Percentiles rank a stretch among this genome's conserved stretches.
These are phyloP conservation scores for Listronotus bonariensis DNA, from an alignment of 1,140 invertebrate genomes.

Conservation along the genomic window DNA sequence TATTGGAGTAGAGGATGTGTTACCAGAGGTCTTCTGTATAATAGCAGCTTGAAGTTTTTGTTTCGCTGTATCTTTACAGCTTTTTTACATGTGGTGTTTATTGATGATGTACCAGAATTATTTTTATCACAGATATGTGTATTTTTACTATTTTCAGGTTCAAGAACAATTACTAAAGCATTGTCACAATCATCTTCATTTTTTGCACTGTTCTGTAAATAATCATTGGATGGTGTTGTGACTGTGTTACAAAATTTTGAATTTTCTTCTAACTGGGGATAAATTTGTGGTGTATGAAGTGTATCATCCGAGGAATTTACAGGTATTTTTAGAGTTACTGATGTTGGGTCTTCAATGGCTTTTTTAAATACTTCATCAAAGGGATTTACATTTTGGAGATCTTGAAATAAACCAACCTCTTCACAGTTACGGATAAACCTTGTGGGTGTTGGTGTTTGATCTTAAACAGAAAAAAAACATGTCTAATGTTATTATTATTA, in stretches of 20 bases:
- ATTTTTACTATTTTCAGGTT: conserved; percentile 10
- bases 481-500: too few relatives aligned
- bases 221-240: conserved; percentile 16
- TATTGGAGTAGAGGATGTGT: too few relatives aligned
- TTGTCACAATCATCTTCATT: not conserved
- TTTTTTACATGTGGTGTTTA: too few relatives aligned
- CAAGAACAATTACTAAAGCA: not conserved
- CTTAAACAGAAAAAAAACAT: conserved; percentile 59
- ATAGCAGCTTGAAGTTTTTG: too few relatives aligned
- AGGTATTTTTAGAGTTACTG: conserved; percentile 41
- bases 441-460: conserved; percentile 88
- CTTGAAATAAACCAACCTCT: conserved; percentile 84
- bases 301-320: conserved; percentile 55
- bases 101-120: too few relatives aligned
- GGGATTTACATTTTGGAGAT: conserved; percentile 81
- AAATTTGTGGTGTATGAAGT: conserved; percentile 63
- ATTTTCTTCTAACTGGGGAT: conserved; percentile 49
- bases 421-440: conserved; percentile 84
- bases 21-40: too few relatives aligned
- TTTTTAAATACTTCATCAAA: conserved; percentile 88
- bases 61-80: too few relatives aligned
- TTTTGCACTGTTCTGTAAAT: conserved; percentile 11
- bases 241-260: conserved; percentile 13
- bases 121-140: not conserved
- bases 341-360: conserved; percentile 64